Conservation (phyloP, 2,888 invertebrate species). For the Drosophila quinaria region DNA sequence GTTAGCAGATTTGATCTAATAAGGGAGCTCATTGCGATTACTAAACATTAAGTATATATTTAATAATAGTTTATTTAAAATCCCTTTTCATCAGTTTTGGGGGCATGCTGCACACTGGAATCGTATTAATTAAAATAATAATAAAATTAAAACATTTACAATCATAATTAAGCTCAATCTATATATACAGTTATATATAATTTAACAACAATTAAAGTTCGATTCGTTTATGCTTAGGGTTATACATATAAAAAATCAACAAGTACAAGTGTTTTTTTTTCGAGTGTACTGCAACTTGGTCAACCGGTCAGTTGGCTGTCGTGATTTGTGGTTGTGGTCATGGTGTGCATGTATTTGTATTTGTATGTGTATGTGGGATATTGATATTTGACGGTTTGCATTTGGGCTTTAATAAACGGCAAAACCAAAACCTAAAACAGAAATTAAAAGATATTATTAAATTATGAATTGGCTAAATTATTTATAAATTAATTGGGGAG, state of each 20-base stretch:
- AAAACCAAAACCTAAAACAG: slow-evolving; percentile 81
- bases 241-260: slow-evolving; percentile 38
- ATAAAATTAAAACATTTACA: slow-evolving; percentile 43
- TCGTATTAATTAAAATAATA: slow-evolving; percentile 33
- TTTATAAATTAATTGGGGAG: slow-evolving; percentile 1
- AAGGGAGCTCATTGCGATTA: slow-evolving; percentile 57
- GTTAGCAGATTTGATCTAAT: slow-evolving; percentile 73
- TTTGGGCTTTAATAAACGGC: slow-evolving; percentile 76
- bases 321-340: slow-evolving; percentile 24
- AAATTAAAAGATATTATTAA: slow-evolving; percentile 60
- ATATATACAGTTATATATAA: slow-evolving; percentile 36
- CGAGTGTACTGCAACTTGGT: slow-evolving; percentile 42
- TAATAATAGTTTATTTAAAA: slow-evolving; percentile 17
- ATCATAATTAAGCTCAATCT: slow-evolving; percentile 28
- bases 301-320: slow-evolving; percentile 40
- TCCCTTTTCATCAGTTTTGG: slow-evolving; percentile 17
- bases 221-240: slow-evolving; percentile 12
- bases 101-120: slow-evolving; percentile 47
- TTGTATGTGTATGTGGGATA: slow-evolving; percentile 52
- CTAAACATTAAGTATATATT: slow-evolving; percentile 30
- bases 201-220: slow-evolving; percentile 53
- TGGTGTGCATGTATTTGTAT: slow-evolving; percentile 46
- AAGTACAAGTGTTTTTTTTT: slow-evolving; percentile 23
- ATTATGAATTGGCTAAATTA: slow-evolving; percentile 43
- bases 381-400: slow-evolving; percentile 67